Evolutionary conservation across 2,888 invertebrate genomes (phyloP).

Genomic region (Gryllus longicercus): DNA sequence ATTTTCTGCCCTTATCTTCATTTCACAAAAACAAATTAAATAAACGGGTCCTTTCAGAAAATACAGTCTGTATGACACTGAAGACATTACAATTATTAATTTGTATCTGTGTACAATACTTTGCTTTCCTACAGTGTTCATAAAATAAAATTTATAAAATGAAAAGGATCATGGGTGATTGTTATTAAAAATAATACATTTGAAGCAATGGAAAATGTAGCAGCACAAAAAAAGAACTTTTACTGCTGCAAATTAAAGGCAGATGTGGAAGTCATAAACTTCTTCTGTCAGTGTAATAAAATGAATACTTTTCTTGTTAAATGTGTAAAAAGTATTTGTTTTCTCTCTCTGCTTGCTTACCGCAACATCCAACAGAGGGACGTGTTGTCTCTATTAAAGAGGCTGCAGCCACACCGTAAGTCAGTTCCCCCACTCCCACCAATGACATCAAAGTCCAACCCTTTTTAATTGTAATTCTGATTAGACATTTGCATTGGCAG

Average conservation of each 20-base stretch:
- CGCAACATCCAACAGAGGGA: slow-evolving; percentile 6
- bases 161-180: not conserved
- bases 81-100: too few relatives aligned
- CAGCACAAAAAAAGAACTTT: not conserved
- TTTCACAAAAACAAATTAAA: too few relatives aligned
- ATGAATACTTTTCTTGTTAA: not conserved
- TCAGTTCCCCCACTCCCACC: slow-evolving; percentile 40
- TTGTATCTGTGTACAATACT: too few relatives aligned
- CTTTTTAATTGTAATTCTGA: slow-evolving; percentile 42
- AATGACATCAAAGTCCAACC: slow-evolving; percentile 51
- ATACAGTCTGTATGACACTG: too few relatives aligned
- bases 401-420: slow-evolving; percentile 21
- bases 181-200: not conserved
- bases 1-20: too few relatives aligned
- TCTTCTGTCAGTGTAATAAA: not conserved
- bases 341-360: slow-evolving; percentile 17
- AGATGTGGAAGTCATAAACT: not conserved
- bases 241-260: not conserved
- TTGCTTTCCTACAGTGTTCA: not conserved
- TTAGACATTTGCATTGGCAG: slow-evolving; percentile 50
- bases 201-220: not conserved
- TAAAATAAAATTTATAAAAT: not conserved
- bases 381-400: not conserved
- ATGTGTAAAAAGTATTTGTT: not conserved
- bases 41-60: too few relatives aligned